Evolutionary conservation across 2,797 vertebrate genomes (phyloP).

Genomic region (Lophotriccus pileatus): DNA sequence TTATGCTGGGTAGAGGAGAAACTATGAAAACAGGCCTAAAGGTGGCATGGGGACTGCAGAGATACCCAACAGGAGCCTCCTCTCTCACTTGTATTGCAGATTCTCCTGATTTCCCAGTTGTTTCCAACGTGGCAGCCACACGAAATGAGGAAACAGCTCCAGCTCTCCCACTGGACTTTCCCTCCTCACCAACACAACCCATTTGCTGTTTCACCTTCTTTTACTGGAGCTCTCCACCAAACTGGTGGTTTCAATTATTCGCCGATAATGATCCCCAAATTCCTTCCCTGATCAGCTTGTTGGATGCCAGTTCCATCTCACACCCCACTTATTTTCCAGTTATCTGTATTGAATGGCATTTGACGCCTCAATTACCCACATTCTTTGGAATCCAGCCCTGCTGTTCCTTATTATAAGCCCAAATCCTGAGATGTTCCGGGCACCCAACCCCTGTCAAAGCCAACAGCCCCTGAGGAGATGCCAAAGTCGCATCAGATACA

Average conservation of each 20-base stretch:
- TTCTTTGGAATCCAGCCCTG: neutral
- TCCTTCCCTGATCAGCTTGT: neutral
- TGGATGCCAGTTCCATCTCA: neutral
- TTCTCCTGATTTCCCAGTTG: neutral
- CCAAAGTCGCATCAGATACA: neutral
- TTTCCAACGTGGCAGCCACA: neutral
- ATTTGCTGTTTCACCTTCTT: neutral
- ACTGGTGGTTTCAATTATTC: slow-evolving; percentile 26
- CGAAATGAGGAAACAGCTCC: neutral
- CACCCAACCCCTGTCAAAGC: neutral
- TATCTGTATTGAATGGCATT: slow-evolving; percentile 35
- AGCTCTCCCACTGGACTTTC: neutral
- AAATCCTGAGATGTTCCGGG: neutral
- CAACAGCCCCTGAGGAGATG: neutral
- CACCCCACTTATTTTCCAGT: neutral
- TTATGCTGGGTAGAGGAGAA: neutral
- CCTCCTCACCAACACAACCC: neutral
- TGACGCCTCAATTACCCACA: slow-evolving; percentile 29
- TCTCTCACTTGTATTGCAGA: neutral
- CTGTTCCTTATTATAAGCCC: slow-evolving; percentile 12
- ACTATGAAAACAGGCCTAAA: neutral
- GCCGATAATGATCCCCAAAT: neutral
- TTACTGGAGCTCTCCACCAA: neutral
- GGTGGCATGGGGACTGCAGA: neutral
- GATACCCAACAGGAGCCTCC: neutral